phyloP scores from a whole-genome alignment of 2,113 vertebrate species.

The Meriones unguiculatus region DNA sequence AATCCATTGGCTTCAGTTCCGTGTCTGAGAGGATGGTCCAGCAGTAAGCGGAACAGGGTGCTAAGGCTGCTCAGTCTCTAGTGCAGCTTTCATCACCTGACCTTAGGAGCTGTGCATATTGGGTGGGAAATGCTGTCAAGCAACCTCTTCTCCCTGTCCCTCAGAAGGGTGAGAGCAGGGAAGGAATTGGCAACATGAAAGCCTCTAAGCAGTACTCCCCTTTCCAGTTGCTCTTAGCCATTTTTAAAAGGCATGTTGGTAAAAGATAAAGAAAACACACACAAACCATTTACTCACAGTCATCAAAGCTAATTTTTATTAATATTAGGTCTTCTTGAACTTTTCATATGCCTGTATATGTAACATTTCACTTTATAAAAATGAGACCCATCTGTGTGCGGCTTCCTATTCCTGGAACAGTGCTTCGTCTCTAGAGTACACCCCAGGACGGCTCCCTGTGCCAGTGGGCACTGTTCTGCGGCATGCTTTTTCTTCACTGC shows the following conservation, averaged over 20 bases:
- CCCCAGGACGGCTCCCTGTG: neutral
- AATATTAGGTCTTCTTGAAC: neutral
- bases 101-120: neutral
- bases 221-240: neutral
- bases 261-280: neutral
- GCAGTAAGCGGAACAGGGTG: neutral
- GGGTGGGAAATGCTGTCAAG: neutral
- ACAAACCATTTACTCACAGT: conserved; percentile 14
- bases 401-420: neutral
- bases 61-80: neutral
- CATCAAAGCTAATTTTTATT: neutral
- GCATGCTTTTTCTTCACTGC: neutral
- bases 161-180: neutral
- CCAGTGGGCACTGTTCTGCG: neutral
- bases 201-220: conserved; percentile 29
- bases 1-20: neutral
- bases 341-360: neutral
- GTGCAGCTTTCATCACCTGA: neutral
- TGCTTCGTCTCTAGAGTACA: neutral
- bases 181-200: conserved; percentile 45
- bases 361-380: conserved; percentile 7
- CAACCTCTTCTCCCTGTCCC: neutral
- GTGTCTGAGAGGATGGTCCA: neutral
- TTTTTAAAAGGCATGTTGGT: neutral
- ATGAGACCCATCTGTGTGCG: neutral